Evolutionary conservation across 2,113 vertebrate species (phyloP).

Genomic region (Boulengeromyrus knoepffleri): DNA sequence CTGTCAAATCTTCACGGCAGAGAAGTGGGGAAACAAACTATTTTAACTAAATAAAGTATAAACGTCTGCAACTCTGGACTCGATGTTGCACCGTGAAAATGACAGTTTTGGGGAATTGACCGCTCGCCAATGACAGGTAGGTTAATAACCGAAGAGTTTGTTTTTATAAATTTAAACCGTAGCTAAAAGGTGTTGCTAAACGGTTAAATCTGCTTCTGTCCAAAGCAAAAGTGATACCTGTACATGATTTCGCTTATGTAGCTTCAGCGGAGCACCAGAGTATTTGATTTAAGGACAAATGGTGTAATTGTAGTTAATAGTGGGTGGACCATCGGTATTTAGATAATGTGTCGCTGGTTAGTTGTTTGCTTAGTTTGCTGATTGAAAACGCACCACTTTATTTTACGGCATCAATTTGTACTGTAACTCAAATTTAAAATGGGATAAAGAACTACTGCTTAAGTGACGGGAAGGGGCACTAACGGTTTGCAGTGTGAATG

Average conservation of each 20-base stretch:
- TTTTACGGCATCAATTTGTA: background rate
- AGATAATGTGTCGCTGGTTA: background rate
- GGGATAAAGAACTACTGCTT: background rate
- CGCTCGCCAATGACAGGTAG: background rate
- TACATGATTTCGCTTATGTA: background rate
- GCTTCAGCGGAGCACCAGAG: background rate
- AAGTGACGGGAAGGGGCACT: background rate
- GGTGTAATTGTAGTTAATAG: background rate
- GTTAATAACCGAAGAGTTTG: background rate
- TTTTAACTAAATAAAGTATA: background rate
- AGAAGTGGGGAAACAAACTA: background rate
- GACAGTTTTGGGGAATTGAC: background rate
- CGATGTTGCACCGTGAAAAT: background rate
- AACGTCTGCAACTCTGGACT: background rate
- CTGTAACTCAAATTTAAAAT: background rate
- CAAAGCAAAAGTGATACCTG: background rate
- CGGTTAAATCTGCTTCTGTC: background rate
- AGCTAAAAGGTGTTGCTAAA: background rate
- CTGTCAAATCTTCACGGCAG: constrained; percentile 3
- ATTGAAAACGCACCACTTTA: background rate
- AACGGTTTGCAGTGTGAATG: background rate
- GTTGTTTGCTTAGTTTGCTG: background rate
- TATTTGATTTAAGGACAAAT: background rate
- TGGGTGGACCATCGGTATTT: background rate
- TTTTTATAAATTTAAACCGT: background rate